Evolutionary conservation across 2,888 invertebrate species (phyloP).

Genomic region (Parthenolecanium corni): DNA sequence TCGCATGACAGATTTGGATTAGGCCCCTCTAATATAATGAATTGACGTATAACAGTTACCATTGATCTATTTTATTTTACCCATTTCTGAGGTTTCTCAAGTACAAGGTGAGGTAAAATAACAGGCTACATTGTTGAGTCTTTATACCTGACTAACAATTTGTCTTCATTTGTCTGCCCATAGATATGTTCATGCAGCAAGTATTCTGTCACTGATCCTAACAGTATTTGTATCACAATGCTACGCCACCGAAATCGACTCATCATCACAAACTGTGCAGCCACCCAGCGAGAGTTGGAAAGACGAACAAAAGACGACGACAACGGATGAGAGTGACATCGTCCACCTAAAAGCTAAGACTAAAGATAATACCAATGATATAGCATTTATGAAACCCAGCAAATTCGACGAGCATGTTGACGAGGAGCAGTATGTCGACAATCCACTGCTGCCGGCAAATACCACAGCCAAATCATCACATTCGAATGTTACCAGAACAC

Average conservation of each 20-base stretch:
- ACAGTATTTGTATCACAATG: constrained; percentile 11
- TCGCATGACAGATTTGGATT: too few relatives aligned
- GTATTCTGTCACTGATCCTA: constrained; percentile 12
- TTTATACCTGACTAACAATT: too few relatives aligned
- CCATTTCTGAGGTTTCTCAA: too few relatives aligned
- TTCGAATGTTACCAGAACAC: constrained; percentile 20
- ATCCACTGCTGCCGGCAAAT: constrained; percentile 26
- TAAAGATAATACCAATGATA: constrained; percentile 10
- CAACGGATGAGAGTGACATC: constrained; percentile 7
- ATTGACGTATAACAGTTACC: too few relatives aligned
- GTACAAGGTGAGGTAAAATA: too few relatives aligned
- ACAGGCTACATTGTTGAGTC: too few relatives aligned
- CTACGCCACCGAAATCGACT: background rate
- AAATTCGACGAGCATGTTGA: constrained; percentile 36
- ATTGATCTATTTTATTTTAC: too few relatives aligned
- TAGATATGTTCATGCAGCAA: constrained; percentile 20
- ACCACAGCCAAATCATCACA: constrained; percentile 18
- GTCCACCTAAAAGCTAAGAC: constrained; percentile 9
- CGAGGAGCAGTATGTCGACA: constrained; percentile 35
- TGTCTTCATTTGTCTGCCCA: background rate
- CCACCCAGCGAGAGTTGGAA: constrained; percentile 16
- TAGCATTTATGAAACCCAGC: constrained; percentile 33
- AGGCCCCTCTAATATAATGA: too few relatives aligned
- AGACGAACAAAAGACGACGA: constrained; percentile 10
- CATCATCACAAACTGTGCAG: constrained; percentile 11